Evolutionary conservation across 1,140 invertebrate species (phyloP), one percentile per base, ranked within the genome.

Genomic region (Drosophila sp.): DNA sequence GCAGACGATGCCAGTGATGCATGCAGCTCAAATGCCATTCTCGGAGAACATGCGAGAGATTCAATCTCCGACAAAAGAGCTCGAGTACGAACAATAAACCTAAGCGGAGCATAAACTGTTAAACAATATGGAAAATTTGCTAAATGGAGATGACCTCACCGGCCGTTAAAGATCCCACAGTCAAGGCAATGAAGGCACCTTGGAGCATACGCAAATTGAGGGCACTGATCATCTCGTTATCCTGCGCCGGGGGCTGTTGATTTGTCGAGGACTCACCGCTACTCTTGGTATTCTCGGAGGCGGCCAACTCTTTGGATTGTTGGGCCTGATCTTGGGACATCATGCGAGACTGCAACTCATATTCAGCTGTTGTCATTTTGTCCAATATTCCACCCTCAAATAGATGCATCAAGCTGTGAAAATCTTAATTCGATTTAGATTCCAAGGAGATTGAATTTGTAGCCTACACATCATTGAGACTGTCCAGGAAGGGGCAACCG

Each of bases 361-460:
- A 95, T 75, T 95, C 95, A 66, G 95, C 94, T 68, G 94, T 94
- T 0, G 95, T 95, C 92, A 96, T 95, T 91, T 95, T 96, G 0
- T 94, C 93, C 60, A 95, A 89, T 57, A 96, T 96, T 3, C 95
- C 95, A 23, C 94, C 94, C 92, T 96, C 95, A 78, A 96, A 96
- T 25, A 95, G 92, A 38, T 94, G 93, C 93, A 95, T 95, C 10
- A 96, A 83, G 23, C 95, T 95, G 58, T 4, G 30, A 7, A 33
- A 35, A n/a, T 10, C 17, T 2, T 0, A 17, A 55, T 11, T 1
- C 6, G 17, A 23, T 6, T 5, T 30, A 1, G 25, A 2, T 60
- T 4, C 23, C 4, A 23, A 7, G 1, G 1, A 35, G 0, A 38
- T 54, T 61, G 1, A 44, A 27, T 60, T 3, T 2, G 4, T 56